phyloP scores from a whole-genome alignment of 2,797 vertebrate genomes.

The Coregonus suidteri region DNA sequence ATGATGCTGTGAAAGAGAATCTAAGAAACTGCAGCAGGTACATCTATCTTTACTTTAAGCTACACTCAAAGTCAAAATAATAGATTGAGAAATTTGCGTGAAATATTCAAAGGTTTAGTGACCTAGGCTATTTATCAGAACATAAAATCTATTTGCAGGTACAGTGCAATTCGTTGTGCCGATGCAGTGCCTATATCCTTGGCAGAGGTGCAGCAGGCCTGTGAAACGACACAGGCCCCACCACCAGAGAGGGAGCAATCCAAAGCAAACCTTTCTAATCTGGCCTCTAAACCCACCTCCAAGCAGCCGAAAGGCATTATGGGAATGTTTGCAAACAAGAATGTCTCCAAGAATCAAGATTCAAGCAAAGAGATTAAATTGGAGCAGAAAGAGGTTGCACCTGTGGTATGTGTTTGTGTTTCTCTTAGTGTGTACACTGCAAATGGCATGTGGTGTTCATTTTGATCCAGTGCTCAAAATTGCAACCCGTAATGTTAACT shows the following conservation, averaged over 20 bases:
- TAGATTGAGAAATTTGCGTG: background rate
- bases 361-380: constrained; percentile 73
- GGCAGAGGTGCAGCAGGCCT: constrained; percentile 61
- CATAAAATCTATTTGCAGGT: constrained; percentile 67
- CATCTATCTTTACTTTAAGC: constrained; percentile 22
- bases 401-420: constrained; percentile 52
- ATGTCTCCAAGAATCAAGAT: constrained; percentile 72
- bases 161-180: constrained; percentile 87
- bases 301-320: constrained; percentile 87
- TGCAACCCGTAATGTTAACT: no score
- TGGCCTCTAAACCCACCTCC: constrained; percentile 56
- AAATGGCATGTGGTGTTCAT: background rate
- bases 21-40: constrained; percentile 88
- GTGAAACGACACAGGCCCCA: constrained; percentile 44
- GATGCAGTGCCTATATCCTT: constrained; percentile 75
- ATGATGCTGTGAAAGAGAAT: constrained; percentile 90
- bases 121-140: background rate
- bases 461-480: background rate
- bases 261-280: constrained; percentile 35
- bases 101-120: background rate
- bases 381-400: constrained; percentile 75
- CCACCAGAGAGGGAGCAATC: constrained; percentile 43
- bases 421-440: background rate
- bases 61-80: background rate
- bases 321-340: constrained; percentile 87